Base-by-base conservation (phyloP, 2,888 invertebrate genomes). In the Monochamus alternatus region DNA sequence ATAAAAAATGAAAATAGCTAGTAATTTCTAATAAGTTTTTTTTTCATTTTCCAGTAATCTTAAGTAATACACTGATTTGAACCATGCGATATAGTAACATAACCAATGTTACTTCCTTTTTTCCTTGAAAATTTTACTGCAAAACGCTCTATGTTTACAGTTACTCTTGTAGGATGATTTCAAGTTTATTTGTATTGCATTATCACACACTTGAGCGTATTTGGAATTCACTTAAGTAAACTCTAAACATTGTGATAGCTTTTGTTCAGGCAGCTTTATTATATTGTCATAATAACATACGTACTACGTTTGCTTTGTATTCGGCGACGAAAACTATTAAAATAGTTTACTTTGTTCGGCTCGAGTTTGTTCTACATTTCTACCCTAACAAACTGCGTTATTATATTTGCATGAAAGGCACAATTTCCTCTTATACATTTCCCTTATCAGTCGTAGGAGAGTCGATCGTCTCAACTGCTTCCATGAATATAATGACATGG, bases 261-360 rank as follows among this genome's bases (percentile, higher is more conserved):
- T 63, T 63, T 63, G 38, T 43, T 62, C 62, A n/a, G 10, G n/a
- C n/a, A 43, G 43, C n/a, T 47, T 47, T 47, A 7, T 9, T 63
- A 63, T 32, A 43, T 4, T 32, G 7, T 63, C 62, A 43, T 63
- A 63, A 14, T 43, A 14, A 14, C 38, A 9, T 43, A 62, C 22
- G 38, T 38, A 38, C 38, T 38, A 38, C 43, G 22, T 63, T 63
- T 63, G 43, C 62, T n/a, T 43, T 43, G 43, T 8, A 63, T 63
- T 63, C 43, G 38, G 62, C 5, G 14, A 12, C 47, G 47, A 47
- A 47, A 47, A 43, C 62, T 43, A 63, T 43, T 43, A 63, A 63
- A 43, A 63, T 63, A 63, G 62, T 63, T 63, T 63, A 32, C 62
- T 63, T 63, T 63, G 62, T 63, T 63, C 43, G n/a, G 43, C 14